Base-by-base conservation (phyloP, 2,888 invertebrate genomes). In the Ariolimax columbianus region DNA sequence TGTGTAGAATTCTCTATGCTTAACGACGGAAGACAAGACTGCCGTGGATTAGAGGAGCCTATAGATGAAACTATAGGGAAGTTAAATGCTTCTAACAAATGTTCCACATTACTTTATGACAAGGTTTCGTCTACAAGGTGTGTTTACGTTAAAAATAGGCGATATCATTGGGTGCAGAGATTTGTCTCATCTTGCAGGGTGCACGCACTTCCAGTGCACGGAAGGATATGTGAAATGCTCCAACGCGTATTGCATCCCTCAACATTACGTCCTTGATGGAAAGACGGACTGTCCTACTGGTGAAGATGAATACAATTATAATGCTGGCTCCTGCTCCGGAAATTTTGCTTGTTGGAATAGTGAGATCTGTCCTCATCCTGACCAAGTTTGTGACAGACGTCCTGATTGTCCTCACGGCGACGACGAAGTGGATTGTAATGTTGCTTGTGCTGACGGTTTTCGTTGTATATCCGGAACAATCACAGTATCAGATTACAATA, bases 171-270 rank as follows among this genome's bases (percentile, higher is more conserved):
- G 66, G 14, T 66, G 66, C 19, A 33, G 66, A 66, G 66, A 73
- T 26, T 47, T 73, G 63, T 33, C 38, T 26, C 80, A 84, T 47
- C 43, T 80, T n/a, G 11, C 43, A 7, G 30, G 66, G 23, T 84
- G 81, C 75, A 1, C 30, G 0, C 55, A 80, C 36, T 72, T 40
- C 23, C 19, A 9, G 72, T 72, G 72, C 23, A 2, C 26, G 17
- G 40, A 72, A 11, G 72, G 72, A 40, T 72, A 72, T 38, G 11
- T 38, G 2, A 72, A 72, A 72, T 72, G 72, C 40, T 19, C 19
- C 6, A 38, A 72, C 6, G 23, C 40, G 1, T 85, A 84, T 59
- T 84, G 83, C 30, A 84, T 84, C 26, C 78, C 83, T 55, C 36
- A 40, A 33, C 78, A 78, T 40, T 84, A 79, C 43, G 33, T 84